These are phyloP conservation scores for Peromyscus nudipes DNA, from an alignment of 2,797 vertebrate species.

Conservation along the genomic window DNA sequence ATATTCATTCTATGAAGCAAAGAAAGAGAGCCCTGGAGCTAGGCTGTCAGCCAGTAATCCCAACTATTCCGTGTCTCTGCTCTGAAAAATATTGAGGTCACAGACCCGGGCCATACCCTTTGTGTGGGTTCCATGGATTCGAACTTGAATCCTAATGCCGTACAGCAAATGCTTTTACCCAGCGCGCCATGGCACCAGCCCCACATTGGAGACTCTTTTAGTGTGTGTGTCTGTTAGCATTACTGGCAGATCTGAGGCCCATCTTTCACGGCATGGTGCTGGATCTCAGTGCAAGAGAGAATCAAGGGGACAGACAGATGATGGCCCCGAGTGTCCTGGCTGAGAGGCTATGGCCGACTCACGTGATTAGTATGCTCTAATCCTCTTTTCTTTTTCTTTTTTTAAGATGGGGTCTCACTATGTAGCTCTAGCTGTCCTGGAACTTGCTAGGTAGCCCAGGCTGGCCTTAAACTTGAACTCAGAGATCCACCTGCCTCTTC, in stretches of 20 bases:
- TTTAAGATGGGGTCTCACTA: neutral
- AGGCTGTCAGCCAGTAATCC: neutral
- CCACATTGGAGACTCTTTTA: neutral
- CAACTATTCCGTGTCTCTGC: neutral
- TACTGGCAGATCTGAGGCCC: too few species aligned
- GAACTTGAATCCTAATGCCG: neutral
- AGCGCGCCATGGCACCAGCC: neutral
- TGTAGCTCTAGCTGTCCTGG: neutral
- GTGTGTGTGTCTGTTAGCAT: neutral
- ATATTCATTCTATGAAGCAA: neutral
- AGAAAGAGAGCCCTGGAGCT: neutral
- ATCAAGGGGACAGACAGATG: neutral
- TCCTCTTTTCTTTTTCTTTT: neutral
- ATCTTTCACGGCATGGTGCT: neutral
- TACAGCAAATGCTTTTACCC: neutral
- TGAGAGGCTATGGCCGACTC: neutral
- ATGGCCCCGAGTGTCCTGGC: accelerated
- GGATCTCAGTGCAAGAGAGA: neutral
- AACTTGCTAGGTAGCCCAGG: neutral
- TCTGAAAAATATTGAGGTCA: neutral
- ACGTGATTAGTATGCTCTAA: neutral
- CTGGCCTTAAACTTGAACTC: neutral
- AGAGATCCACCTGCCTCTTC: neutral
- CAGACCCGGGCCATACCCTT: neutral
- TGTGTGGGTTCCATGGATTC: neutral